Base-by-base conservation (phyloP, 2,888 invertebrate species). In the Ariolimax columbianus region DNA sequence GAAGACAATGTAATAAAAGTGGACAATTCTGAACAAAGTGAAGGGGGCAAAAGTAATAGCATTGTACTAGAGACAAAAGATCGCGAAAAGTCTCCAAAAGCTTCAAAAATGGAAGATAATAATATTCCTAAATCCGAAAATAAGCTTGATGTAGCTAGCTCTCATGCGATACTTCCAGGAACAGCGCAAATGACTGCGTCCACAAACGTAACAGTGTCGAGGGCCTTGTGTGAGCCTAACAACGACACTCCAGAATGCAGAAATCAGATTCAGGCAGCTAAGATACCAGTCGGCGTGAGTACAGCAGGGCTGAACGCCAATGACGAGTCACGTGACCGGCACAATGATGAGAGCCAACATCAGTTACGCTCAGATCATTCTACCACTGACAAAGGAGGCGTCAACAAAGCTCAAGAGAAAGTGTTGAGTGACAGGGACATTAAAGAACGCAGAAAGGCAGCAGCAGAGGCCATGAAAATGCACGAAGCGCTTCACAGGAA, bases 401-500 rank as follows among this genome's bases (percentile, higher is more conserved):
- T 19, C 51, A n/a, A 51, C 4, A 51, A n/a, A 51, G 51, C 51
- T 36, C 30, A 51, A 30, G 43, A 43, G 19, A 51, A 75, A 51
- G 4, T 36, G 19, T 75, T 75, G 17, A 40, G 33, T 55, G 75
- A 55, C 77, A 75, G n/a, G 77, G 72, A 81, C 51, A 75, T 47
- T 33, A 79, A 63, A 51, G 33, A 82, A 55, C 79, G 36, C 43
- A 72, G 51, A 36, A 80, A 40, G 19, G 66, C 70, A 43, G 75
- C 59, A 77, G 68, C 11, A 23, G 85, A 82, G 59, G 68, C 72
- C 17, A 84, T 78, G 73, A 78, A 38, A 36, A 66, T 70, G 30
- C 43, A 63, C 47, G 80, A 75, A n/a, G 83, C 68, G 17, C 40
- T 86, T 19, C 63, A 38, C 38, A 82, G 83, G 72, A 55, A 17